Evolutionary conservation across 2,113 vertebrate genomes (phyloP), one percentile per base, ranked within the genome.

Genomic region (Rhea americana): DNA sequence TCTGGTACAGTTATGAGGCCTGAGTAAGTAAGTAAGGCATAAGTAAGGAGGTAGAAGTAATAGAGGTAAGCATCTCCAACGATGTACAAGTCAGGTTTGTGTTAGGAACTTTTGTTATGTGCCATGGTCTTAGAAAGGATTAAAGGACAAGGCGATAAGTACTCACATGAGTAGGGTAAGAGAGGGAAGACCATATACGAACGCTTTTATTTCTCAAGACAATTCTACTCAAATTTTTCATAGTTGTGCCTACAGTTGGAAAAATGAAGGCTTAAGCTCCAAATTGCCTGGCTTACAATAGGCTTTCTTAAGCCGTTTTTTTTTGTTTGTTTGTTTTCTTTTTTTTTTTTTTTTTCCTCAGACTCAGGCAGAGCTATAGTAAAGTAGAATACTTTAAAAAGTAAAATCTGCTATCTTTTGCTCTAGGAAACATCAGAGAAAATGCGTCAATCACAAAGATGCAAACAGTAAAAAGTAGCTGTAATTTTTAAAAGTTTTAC

Each of bases 51-150:
- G 35, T 35, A 35, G 35, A 35, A 35, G 35, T 35, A 35, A 35
- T 35, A 35, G 35, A 35, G 35, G 35, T 18, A 65, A 65, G 14
- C 18, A 39, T 41, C 9, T 41, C 37, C 62, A 41, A 26, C 26
- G 28, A 17, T 8, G 9, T 66, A 66, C 26, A 43, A 30, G 39
- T 39, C 30, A 66, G 41, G 24, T 13, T 28, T 30, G 39, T 18
- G 7, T 41, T 43, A 43, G 39, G 25, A 66, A 68, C 84, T 72
- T 87, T 87, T 82, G 47, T 59, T n/a, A 19, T 48, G n/a, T 20
- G 20, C 4, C 4, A 53, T 0, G 0, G 8, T n/a, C 13, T 63
- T 24, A 41, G 26, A 53, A 71, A 53, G 5, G 3, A 65, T 61
- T 56, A 37, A 78, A 37, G 19, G 17, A 47, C 45, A 47, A 72